A percentile compares a stretch with the other conserved stretches of the same genome.
phyloP scores from a whole-genome alignment of 2,113 vertebrate genomes.

The Paradisaea rubra region DNA sequence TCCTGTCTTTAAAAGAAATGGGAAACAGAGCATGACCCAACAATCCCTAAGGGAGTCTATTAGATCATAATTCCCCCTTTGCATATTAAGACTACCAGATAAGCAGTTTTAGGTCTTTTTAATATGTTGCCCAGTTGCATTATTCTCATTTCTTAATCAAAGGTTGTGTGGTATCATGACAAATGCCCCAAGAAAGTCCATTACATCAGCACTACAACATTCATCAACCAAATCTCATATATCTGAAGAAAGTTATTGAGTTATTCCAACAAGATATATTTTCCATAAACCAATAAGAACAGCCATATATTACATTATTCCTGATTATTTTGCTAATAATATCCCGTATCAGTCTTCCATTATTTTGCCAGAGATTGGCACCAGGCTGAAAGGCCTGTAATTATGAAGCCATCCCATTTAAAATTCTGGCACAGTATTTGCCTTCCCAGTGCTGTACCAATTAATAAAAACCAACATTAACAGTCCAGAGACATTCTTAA shows the following conservation, averaged over 20 bases:
- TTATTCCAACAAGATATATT: slow-evolving; percentile 22
- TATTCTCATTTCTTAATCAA: slow-evolving; percentile 21
- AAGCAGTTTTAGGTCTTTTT: not conserved
- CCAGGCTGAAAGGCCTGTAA: slow-evolving; percentile 14
- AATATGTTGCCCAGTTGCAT: not conserved
- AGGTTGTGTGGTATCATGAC: not conserved
- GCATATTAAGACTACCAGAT: not conserved
- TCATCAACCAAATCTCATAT: not conserved
- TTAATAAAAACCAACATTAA: slow-evolving; percentile 55
- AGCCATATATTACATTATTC: slow-evolving; percentile 47
- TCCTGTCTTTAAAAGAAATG: not conserved
- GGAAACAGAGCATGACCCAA: not conserved
- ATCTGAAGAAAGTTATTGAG: slow-evolving; percentile 8
- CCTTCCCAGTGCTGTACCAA: slow-evolving; percentile 5
- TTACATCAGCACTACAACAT: slow-evolving; percentile 28
- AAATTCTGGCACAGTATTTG: slow-evolving; percentile 46
- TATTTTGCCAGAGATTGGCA: slow-evolving; percentile 45
- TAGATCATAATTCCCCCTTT: not conserved
- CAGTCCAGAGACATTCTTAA: slow-evolving; percentile 8
- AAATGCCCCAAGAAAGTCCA: slow-evolving; percentile 10
- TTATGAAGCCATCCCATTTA: slow-evolving; percentile 36
- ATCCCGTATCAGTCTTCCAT: not conserved
- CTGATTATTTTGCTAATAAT: slow-evolving; percentile 50
- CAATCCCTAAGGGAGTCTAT: not conserved
- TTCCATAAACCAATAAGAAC: slow-evolving; percentile 33